These are phyloP conservation scores for Exocentrus adspersus DNA, from an alignment of 2,888 invertebrate species.

Conservation along the genomic window DNA sequence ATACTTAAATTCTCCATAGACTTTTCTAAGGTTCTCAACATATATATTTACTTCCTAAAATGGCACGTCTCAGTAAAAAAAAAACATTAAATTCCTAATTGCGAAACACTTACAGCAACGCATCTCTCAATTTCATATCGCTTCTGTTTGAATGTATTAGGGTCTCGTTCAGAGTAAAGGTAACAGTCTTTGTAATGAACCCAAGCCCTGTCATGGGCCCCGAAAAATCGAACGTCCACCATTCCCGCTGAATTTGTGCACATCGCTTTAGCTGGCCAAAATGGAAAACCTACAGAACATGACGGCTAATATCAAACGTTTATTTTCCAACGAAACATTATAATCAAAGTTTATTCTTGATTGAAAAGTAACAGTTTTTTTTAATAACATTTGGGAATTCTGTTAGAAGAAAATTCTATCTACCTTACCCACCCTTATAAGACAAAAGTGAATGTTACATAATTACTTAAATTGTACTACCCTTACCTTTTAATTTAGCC, in stretches of 20 bases:
- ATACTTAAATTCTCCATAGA: slow-evolving; percentile 78
- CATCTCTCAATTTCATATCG: slow-evolving; percentile 71
- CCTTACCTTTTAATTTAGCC: slow-evolving; percentile 93
- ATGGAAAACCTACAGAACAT: slow-evolving; percentile 86
- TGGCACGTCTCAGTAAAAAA: no score
- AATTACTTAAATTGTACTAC: slow-evolving; percentile 23
- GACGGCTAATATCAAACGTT: no score
- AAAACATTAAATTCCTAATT: neutral
- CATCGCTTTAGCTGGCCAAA: slow-evolving; percentile 97
- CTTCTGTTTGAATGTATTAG: slow-evolving; percentile 71
- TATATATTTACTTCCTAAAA: slow-evolving; percentile 79
- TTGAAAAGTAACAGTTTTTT: no score
- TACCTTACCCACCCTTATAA: no score
- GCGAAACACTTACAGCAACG: slow-evolving; percentile 67
- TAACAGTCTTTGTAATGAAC: slow-evolving; percentile 86
- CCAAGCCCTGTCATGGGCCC: slow-evolving; percentile 94
- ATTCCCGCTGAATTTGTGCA: slow-evolving; percentile 70
- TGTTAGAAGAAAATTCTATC: no score
- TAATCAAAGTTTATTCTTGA: no score
- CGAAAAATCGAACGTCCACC: slow-evolving; percentile 94
- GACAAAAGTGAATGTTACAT: neutral
- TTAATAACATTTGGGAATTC: no score
- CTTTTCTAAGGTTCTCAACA: slow-evolving; percentile 75
- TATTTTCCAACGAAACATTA: no score
- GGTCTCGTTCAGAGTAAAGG: slow-evolving; percentile 81